These are phyloP conservation scores for Tipula confusa DNA, from an alignment of 2,888 invertebrate genomes.

Conservation along the genomic window DNA sequence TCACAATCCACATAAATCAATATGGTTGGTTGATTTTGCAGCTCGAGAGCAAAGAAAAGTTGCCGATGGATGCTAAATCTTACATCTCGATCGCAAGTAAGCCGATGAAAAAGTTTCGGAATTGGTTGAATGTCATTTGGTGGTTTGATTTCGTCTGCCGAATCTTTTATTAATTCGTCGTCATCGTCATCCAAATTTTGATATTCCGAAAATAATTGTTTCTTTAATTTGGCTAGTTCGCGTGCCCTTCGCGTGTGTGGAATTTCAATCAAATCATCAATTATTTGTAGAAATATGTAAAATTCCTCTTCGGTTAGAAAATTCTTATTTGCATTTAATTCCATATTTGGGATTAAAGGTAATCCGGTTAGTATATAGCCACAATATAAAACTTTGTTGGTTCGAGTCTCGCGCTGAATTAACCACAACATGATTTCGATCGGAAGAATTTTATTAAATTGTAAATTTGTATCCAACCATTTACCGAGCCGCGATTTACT, in stretches of 20 bases:
- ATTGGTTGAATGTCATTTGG: not conserved
- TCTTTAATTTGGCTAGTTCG: not conserved
- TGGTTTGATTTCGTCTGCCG: not conserved
- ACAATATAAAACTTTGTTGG: slow-evolving; percentile 54
- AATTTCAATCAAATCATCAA: not conserved
- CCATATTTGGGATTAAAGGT: slow-evolving; percentile 54
- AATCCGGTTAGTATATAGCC: slow-evolving; percentile 64
- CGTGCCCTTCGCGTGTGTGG: not conserved
- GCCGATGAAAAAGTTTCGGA: not conserved
- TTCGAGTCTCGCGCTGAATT: slow-evolving; percentile 53
- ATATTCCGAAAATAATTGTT: not conserved
- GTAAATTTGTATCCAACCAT: slow-evolving; percentile 57
- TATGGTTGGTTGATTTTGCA: not conserved
- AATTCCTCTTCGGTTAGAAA: not conserved
- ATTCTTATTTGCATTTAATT: not conserved
- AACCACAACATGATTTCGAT: slow-evolving; percentile 53
- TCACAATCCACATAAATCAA: not conserved
- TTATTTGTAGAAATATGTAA: not conserved
- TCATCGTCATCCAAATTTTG: not conserved
- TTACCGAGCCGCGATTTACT: slow-evolving; percentile 54
- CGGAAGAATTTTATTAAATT: slow-evolving; percentile 52
- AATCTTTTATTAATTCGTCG: not conserved
- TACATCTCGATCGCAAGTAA: not conserved
- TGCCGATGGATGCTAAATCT: not conserved
- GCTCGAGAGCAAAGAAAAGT: not conserved